Base-by-base conservation (phyloP, 2,888 invertebrate genomes). In the Linnaemya vulpina region DNA sequence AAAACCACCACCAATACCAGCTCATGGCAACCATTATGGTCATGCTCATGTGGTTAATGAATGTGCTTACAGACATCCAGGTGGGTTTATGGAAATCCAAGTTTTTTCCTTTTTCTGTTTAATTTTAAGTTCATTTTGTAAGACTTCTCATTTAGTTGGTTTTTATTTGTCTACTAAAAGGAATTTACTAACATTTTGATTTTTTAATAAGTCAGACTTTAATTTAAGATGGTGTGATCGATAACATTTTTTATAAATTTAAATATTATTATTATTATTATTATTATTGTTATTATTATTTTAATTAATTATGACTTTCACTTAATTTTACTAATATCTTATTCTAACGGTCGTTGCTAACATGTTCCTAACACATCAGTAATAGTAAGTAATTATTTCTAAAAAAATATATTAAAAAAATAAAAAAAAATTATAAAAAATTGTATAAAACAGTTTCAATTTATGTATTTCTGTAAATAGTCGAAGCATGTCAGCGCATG, bases 1-100 rank as follows among this genome's bases (percentile, higher is more conserved):
- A 92, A 95, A 96, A 90, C 94, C 96, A 89, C 94, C 95, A 88
- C 94, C 94, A 89, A 93, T 95, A 87, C 94, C 92, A 86, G 86
- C 90, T 87, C 90, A 92, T 87, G 90, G 89, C 86, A 91, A 90
- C 87, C 89, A 90, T 84, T 91, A 92, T 86, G 91, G 90, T 82
- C 88, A 88, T 71, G 87, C 84, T 75, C 91, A 91, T 88, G 90
- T 90, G 87, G 87, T 89, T 86, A 90, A 90, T 76, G 92, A 92
- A 88, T 92, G 92, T 87, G 91, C 91, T 87, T 92, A 91, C 82
- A 89, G 90, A 87, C 92, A 92, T 90, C 92, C 92, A 92, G 92
- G 92, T 92, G 92, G 91, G 90, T 87, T 73, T 38, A 38, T 30
- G 68, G 77, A 49, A 67, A 35, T 35, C 43, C 30, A 30, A 46